Evolutionary conservation across 1,140 invertebrate genomes (phyloP), one percentile per base, ranked within the genome.

Genomic region (Tetramorium alpestre): DNA sequence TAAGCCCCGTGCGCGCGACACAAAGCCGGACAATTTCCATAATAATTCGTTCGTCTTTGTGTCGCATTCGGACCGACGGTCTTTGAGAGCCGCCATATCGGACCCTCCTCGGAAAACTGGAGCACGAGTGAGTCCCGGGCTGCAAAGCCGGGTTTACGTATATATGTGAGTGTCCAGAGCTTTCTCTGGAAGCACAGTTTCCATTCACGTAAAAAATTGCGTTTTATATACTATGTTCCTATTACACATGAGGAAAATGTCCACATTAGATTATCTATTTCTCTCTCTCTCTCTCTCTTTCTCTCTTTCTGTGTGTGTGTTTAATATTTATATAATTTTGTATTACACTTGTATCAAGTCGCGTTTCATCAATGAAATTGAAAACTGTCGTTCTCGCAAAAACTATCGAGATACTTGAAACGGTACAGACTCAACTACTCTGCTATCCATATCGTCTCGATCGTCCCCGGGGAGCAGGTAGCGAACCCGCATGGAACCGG

Each of bases 1-100:
- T 51, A 56, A 85, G 73, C 82, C 58, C 58, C 73, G 82, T 73
- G 80, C 41, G 67, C 41, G 69, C 80, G 54, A 62, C 80, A 84
- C 69, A 84, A 84, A 84, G 80, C 80, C 69, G 38, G 69, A 73
- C 69, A 58, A 84, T 84, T 75, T 84, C 80, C 80, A 84, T 84
- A 84, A 84, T 84, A 84, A 84, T 84, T 69, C 69, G 38, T 51
- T 73, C 33, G 33, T 33, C 80, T 75, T 84, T 84, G 80, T 84
- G 70, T 73, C 54, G 69, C 69, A 84, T 38, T 75, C 69, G 80
- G 44, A 73, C 80, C 44, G 18, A 38, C 76, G 41, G 58, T 78
- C 76, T 84, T 75, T 84, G 69, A 84, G 44, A 25, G 28, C 13
- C 54, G 44, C 41, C 69, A 60, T 84, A 84, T 84, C 69, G 69